Conservation (phyloP, 1,140 invertebrate genomes). For the Drosophila lini region DNA sequence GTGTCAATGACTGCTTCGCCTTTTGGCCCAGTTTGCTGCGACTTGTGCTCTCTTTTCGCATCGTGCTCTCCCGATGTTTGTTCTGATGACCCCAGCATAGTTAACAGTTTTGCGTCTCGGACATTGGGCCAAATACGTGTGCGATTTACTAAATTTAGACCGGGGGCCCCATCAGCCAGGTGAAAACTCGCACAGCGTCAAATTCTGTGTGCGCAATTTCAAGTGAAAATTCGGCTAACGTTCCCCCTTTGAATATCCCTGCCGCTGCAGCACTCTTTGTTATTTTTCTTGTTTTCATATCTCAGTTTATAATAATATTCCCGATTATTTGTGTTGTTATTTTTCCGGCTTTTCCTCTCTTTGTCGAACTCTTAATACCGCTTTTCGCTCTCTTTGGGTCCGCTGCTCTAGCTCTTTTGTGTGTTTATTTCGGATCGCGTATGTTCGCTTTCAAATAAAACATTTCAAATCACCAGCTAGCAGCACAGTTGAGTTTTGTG, state of each 20-base stretch:
- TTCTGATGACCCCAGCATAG: slow-evolving; percentile 73
- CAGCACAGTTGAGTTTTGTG: slow-evolving; percentile 75
- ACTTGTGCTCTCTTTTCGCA: slow-evolving; percentile 16
- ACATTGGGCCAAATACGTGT: slow-evolving; percentile 81
- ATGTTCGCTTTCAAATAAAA: slow-evolving; percentile 75
- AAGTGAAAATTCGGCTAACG: slow-evolving; percentile 45
- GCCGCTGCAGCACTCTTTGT: slow-evolving; percentile 11
- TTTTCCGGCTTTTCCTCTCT: slow-evolving; percentile 65
- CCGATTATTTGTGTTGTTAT: slow-evolving; percentile 21
- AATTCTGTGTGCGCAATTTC: slow-evolving; percentile 45
- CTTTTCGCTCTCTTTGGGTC: slow-evolving; percentile 22
- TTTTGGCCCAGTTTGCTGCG: slow-evolving; percentile 70
- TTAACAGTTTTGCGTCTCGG: slow-evolving; percentile 69
- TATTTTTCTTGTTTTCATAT: slow-evolving; percentile 38
- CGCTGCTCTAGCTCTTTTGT: slow-evolving; percentile 36
- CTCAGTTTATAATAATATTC: slow-evolving; percentile 28
- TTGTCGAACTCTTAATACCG: slow-evolving; percentile 13
- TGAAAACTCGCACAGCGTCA: slow-evolving; percentile 55
- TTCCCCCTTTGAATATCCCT: slow-evolving; percentile 1
- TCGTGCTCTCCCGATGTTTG: slow-evolving; percentile 7
- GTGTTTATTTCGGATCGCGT: slow-evolving; percentile 72
- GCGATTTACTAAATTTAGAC: slow-evolving; percentile 78
- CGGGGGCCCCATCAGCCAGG: slow-evolving; percentile 56
- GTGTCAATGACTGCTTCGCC: slow-evolving; percentile 79
- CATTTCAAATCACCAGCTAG: slow-evolving; percentile 68